A percentile compares a stretch with the other conserved stretches of the same genome.
These are phyloP conservation scores for Neodiprion pinetum DNA, from an alignment of 1,140 invertebrate genomes.

Conservation along the genomic window DNA sequence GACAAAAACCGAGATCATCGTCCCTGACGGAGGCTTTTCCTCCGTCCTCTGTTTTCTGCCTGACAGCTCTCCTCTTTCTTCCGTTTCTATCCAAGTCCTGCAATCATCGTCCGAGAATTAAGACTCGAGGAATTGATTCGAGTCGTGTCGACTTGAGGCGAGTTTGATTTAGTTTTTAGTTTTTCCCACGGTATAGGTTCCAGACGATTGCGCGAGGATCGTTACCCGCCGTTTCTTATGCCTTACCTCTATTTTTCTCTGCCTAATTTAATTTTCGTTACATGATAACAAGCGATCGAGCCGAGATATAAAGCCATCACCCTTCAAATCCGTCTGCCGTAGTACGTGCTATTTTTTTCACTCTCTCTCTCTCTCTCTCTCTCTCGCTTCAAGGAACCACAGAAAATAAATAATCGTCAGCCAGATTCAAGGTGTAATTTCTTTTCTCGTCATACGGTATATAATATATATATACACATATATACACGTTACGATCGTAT, in stretches of 20 bases:
- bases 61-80: not conserved
- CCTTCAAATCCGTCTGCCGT: slow-evolving; percentile 18
- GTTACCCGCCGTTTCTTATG: slow-evolving; percentile 17
- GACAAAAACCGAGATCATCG: too few species aligned
- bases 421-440: too few species aligned
- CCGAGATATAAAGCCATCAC: not conserved
- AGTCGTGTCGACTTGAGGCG: not conserved
- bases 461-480: not conserved
- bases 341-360: slow-evolving; percentile 21
- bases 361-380: not conserved
- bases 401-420: too few species aligned
- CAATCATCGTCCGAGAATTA: not conserved
- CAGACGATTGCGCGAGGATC: slow-evolving; percentile 37
- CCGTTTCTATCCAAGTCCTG: not conserved
- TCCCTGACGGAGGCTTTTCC: too few species aligned
- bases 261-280: slow-evolving; percentile 11
- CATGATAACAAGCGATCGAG: not conserved
- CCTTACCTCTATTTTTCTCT: slow-evolving; percentile 28
- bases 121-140: slow-evolving; percentile 1
- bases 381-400: too few species aligned
- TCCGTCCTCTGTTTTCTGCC: too few species aligned
- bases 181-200: slow-evolving; percentile 41
- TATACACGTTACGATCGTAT: not conserved
- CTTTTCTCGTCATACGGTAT: not conserved
- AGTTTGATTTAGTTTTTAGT: not conserved